phyloP scores from a whole-genome alignment of 2,113 vertebrate genomes.

The Lasiurus cinereus region DNA sequence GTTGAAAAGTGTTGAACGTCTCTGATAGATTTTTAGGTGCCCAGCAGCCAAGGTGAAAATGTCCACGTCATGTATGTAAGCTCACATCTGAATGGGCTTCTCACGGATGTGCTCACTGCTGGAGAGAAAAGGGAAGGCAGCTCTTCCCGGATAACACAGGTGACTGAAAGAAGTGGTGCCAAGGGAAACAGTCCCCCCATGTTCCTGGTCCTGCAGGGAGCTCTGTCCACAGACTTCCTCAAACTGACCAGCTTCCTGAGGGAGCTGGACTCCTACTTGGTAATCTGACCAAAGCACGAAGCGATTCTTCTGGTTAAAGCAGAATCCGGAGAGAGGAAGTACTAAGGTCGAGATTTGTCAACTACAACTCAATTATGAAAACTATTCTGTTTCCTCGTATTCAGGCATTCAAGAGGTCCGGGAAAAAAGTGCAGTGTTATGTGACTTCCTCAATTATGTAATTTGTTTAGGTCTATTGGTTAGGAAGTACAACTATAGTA shows the following conservation, averaged over 20 bases:
- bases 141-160: background rate
- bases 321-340: constrained; percentile 65
- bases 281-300: background rate
- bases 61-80: background rate
- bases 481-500: constrained; percentile 38
- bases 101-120: background rate
- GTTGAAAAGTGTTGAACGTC: background rate
- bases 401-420: constrained; percentile 43
- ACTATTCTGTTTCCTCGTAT: constrained; percentile 63
- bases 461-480: constrained; percentile 43
- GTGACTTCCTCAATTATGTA: constrained; percentile 64
- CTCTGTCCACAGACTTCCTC: background rate
- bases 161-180: constrained; percentile 46
- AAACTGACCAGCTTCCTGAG: constrained; percentile 47
- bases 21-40: background rate
- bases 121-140: constrained; percentile 43
- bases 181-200: background rate
- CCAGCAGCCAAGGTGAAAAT: background rate
- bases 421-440: background rate
- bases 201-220: background rate
- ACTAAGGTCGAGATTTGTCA: constrained; percentile 67
- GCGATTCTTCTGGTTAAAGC: background rate
- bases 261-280: background rate
- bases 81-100: background rate
- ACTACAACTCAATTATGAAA: constrained; percentile 65